These are phyloP conservation scores for Mycalesis mineus DNA, from an alignment of 2,888 invertebrate species.

Conservation along the genomic window DNA sequence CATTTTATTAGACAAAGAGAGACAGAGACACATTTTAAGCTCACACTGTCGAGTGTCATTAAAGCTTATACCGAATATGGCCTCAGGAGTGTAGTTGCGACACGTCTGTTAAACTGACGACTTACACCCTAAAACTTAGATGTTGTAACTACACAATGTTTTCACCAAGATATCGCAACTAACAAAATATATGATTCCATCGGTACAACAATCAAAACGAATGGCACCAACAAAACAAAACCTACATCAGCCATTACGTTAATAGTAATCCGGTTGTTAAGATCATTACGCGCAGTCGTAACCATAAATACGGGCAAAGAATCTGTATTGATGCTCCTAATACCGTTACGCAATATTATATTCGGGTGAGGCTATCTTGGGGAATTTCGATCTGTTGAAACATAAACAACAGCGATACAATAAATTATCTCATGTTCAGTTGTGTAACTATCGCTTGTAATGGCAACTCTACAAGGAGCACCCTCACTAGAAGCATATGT, in stretches of 20 bases:
- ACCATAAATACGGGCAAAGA: slow-evolving; percentile 11
- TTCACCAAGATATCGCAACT: background rate
- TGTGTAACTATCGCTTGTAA: too few species aligned
- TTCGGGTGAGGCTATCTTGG: background rate
- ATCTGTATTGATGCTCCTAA: slow-evolving; percentile 24
- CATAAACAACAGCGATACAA: background rate
- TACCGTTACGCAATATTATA: slow-evolving; percentile 16
- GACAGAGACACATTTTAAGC: too few species aligned
- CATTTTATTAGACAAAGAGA: too few species aligned
- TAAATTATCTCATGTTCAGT: too few species aligned
- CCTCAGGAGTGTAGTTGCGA: too few species aligned
- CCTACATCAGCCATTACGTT: slow-evolving; percentile 3
- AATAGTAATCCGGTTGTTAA: slow-evolving; percentile 14
- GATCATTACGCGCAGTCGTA: slow-evolving; percentile 14
- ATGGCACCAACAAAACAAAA: slow-evolving; percentile 6
- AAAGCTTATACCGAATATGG: too few species aligned
- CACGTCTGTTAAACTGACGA: too few species aligned
- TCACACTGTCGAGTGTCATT: too few species aligned
- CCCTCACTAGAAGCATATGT: too few species aligned
- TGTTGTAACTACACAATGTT: too few species aligned
- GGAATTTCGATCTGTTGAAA: background rate
- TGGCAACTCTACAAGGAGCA: too few species aligned
- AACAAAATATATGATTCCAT: background rate
- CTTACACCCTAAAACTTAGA: too few species aligned
- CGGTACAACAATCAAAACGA: background rate